phyloP scores from a whole-genome alignment of 2,797 vertebrate genomes.

The Cyprinodon diabolis region DNA sequence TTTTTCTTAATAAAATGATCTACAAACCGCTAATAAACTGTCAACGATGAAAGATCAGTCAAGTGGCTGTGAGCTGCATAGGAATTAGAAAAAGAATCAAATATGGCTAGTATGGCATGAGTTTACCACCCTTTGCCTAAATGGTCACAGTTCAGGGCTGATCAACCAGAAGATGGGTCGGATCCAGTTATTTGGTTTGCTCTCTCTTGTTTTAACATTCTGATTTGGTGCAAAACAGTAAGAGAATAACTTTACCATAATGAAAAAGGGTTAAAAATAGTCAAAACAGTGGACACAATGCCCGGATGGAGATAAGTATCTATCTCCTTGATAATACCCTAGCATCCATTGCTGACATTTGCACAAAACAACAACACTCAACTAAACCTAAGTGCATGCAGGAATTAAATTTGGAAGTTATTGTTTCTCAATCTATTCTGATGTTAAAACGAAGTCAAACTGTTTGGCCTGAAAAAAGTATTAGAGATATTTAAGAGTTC shows the following conservation, averaged over 20 bases:
- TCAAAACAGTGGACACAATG: not conserved
- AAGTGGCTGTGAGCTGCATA: too few relatives aligned
- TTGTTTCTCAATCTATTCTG: slow-evolving; percentile 1
- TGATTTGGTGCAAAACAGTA: not conserved
- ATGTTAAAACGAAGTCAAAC: slow-evolving; percentile 21
- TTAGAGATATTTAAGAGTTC: slow-evolving; percentile 20
- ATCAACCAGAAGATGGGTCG: not conserved
- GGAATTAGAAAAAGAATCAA: too few relatives aligned
- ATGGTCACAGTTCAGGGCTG: too few relatives aligned
- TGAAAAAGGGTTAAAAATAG: not conserved
- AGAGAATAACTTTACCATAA: not conserved
- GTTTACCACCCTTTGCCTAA: not conserved
- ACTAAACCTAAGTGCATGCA: not conserved
- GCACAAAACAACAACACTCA: not conserved
- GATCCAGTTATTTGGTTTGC: not conserved
- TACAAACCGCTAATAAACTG: too few relatives aligned
- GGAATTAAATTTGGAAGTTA: not conserved
- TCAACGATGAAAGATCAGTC: too few relatives aligned
- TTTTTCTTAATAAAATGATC: too few relatives aligned
- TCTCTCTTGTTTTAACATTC: not conserved
- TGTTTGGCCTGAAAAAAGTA: slow-evolving; percentile 4
- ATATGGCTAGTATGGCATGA: too few relatives aligned
- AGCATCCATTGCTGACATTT: not conserved
- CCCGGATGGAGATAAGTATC: not conserved
- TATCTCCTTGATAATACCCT: not conserved